These are phyloP conservation scores for Euzetes globulus DNA, from an alignment of 2,888 invertebrate species.

Conservation along the genomic window DNA sequence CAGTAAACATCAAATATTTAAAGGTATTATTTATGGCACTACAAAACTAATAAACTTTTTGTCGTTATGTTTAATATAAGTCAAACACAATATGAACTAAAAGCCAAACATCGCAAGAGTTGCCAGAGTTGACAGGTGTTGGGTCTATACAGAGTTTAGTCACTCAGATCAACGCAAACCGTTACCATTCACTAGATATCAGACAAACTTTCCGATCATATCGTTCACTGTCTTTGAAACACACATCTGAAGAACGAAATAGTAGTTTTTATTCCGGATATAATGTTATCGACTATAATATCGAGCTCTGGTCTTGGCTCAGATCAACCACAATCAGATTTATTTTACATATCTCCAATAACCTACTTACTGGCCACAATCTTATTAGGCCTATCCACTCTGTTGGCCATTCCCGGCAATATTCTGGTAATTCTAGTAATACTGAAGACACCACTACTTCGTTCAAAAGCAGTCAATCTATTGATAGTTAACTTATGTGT, in stretches of 20 bases:
- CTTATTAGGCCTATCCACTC: conserved; percentile 1
- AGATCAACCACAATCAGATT: neutral
- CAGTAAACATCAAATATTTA: conserved; percentile 18
- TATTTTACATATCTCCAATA: neutral
- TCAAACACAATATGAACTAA: conserved; percentile 6
- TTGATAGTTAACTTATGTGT: conserved; percentile 35
- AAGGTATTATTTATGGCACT: conserved; percentile 22
- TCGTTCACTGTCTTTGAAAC: no score
- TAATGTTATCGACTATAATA: conserved; percentile 5
- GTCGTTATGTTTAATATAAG: conserved; percentile 1
- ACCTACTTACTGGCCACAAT: neutral
- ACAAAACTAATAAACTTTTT: conserved; percentile 22
- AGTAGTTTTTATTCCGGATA: neutral
- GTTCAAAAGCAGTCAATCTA: conserved; percentile 31
- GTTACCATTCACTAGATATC: neutral
- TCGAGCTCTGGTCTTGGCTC: neutral
- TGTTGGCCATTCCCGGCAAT: conserved; percentile 31
- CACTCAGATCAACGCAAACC: neutral
- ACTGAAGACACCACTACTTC: conserved; percentile 27
- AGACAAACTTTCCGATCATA: neutral
- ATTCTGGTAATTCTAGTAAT: conserved; percentile 32
- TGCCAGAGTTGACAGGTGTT: neutral
- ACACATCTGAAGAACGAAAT: no score
- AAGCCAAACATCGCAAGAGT: neutral
- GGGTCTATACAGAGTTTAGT: neutral